Evolutionary conservation across 2,797 vertebrate genomes (phyloP), one percentile per base, ranked within the genome.

Genomic region (Acanthopagrus latus): DNA sequence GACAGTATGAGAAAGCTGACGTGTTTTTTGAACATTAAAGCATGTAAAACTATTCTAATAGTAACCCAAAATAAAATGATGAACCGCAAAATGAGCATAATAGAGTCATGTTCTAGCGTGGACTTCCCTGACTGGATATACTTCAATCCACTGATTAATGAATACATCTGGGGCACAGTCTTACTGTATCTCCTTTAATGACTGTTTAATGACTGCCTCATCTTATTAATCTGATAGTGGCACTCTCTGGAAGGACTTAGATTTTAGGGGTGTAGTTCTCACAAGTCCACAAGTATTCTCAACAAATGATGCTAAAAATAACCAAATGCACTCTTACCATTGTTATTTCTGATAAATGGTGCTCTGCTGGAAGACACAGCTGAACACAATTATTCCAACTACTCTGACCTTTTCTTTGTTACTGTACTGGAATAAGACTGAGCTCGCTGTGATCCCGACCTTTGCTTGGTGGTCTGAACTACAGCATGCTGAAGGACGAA

Each of bases 81-180:
- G 33, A 33, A 33, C 33, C 33, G 7, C 33, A 33, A 33, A 33
- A 33, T 33, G 33, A 33, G 33, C 33, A 33, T 33, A 33, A 33
- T 33, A 21, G 23, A 29, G 16, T 51, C 9, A 23, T 56, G 66
- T 38, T 63, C 6, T 47, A 11, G 33, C 25, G 23, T 52, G 46
- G 44, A 62, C 13, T 78, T 48, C 18, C 48, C 62, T 66, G 27
- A 25, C 33, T 51, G 66, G 58, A 80, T 47, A 55, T 70, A 41
- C 57, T 71, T 80, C 64, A 54, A 78, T 64, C 44, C 38, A 41
- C 5, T 76, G 62, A 84, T 87, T 68, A 71, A 76, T 67, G n/a
- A 79, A 47, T 64, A 74, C 48, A 76, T 66, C 79, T 17, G 23
- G 27, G 43, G 38, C 51, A 13, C 18, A 71, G 1, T 70, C 60